These are phyloP conservation scores for Plebejus anna DNA, from an alignment of 2,888 invertebrate species.

Conservation along the genomic window DNA sequence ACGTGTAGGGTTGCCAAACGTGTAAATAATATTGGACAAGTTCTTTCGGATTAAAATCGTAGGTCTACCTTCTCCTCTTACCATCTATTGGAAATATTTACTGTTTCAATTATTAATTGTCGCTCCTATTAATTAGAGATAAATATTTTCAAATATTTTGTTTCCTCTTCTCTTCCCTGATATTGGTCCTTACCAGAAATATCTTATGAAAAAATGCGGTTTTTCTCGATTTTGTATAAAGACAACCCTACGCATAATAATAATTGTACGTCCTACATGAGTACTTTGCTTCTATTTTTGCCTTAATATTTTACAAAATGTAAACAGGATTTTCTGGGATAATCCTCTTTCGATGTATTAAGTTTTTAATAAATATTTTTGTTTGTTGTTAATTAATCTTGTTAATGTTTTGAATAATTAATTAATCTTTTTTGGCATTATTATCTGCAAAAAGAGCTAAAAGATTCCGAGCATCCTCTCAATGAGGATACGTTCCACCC, in stretches of 20 bases:
- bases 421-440: neutral
- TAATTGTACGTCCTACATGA: neutral
- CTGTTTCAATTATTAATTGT: no score
- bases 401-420: neutral
- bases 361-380: neutral
- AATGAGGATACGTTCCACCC: neutral
- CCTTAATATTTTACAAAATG: constrained; percentile 2
- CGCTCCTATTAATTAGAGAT: no score
- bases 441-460: neutral
- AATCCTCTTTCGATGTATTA: constrained; percentile 1
- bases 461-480: neutral
- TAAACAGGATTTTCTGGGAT: neutral
- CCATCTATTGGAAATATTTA: no score
- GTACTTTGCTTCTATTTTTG: neutral
- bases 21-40: neutral
- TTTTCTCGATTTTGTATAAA: no score
- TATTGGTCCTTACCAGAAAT: neutral
- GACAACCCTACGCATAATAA: neutral
- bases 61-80: no score
- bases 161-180: neutral
- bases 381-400: neutral
- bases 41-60: neutral
- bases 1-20: neutral
- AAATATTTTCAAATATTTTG: neutral
- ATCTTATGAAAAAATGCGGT: no score